A percentile compares a stretch with the other conserved stretches of the same genome.
These are phyloP conservation scores for Thaumatotibia leucotreta DNA, from an alignment of 1,140 invertebrate genomes.

Conservation along the genomic window DNA sequence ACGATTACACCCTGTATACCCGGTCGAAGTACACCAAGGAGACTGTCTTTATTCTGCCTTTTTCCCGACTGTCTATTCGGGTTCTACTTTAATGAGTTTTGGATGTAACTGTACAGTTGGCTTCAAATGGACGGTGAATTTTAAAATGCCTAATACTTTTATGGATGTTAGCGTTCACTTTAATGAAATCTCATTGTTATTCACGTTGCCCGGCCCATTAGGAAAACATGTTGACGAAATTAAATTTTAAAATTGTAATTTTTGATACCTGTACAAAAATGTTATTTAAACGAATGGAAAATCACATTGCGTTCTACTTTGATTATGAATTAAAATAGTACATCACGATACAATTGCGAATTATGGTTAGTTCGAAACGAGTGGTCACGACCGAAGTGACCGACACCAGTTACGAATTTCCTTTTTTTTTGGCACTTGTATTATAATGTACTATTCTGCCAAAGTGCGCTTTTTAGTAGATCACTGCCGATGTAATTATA, in stretches of 20 bases:
- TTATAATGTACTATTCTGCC: not conserved
- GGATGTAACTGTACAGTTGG: not conserved
- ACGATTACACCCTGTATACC: too few relatives aligned
- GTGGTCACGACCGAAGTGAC: too few relatives aligned
- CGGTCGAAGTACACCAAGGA: too few relatives aligned
- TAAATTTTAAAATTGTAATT: not conserved
- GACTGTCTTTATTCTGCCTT: too few relatives aligned
- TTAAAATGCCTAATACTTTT: not conserved
- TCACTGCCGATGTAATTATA: slow-evolving; percentile 4
- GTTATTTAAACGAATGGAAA: not conserved
- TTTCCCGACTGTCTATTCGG: too few relatives aligned
- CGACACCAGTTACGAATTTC: too few relatives aligned
- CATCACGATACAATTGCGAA: too few relatives aligned
- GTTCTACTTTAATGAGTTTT: not conserved
- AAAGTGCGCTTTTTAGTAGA: not conserved
- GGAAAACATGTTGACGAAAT: not conserved
- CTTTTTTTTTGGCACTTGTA: not conserved
- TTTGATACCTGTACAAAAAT: slow-evolving; percentile 11
- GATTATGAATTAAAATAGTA: too few relatives aligned
- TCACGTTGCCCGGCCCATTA: not conserved
- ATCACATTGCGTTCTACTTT: too few relatives aligned
- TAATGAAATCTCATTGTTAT: not conserved
- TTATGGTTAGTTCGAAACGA: too few relatives aligned
- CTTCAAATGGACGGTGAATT: not conserved
- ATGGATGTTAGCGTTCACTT: not conserved